These are phyloP conservation scores for Rhinopomastus cyanomelas DNA, from an alignment of 2,113 vertebrate genomes.

Conservation along the genomic window DNA sequence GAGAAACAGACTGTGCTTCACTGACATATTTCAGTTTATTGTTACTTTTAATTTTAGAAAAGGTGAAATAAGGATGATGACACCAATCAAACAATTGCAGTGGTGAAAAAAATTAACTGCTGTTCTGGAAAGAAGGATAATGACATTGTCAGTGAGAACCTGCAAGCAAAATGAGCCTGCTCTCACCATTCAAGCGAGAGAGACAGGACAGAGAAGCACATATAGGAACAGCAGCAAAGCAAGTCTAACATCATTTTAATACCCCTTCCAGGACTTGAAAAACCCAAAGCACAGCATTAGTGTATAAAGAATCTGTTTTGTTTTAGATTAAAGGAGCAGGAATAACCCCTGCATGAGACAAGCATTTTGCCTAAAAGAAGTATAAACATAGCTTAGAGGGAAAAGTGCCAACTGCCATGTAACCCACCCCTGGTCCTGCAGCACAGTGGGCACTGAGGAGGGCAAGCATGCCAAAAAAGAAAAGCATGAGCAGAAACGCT, in stretches of 20 bases:
- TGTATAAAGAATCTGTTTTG: neutral
- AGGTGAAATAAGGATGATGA: neutral
- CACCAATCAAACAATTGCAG: neutral
- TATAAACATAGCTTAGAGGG: neutral
- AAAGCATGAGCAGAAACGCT: neutral
- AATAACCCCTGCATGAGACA: neutral
- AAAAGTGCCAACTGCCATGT: fast-evolving
- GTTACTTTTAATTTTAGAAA: neutral
- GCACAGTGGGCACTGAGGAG: neutral
- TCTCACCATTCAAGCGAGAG: neutral
- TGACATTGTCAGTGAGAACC: neutral
- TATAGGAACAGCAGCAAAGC: neutral
- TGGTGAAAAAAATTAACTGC: neutral
- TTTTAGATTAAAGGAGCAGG: neutral
- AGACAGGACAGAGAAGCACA: neutral
- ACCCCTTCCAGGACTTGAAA: neutral
- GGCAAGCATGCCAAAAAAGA: neutral
- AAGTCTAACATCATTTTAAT: neutral
- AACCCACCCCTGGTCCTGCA: neutral
- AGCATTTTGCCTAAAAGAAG: neutral
- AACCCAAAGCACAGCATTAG: neutral
- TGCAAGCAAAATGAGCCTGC: neutral
- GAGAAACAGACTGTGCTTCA: neutral
- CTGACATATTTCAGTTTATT: neutral
- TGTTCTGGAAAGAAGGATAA: neutral